Evolutionary conservation across 2,113 vertebrate species (phyloP).

Genomic region (Bufo bufo): DNA sequence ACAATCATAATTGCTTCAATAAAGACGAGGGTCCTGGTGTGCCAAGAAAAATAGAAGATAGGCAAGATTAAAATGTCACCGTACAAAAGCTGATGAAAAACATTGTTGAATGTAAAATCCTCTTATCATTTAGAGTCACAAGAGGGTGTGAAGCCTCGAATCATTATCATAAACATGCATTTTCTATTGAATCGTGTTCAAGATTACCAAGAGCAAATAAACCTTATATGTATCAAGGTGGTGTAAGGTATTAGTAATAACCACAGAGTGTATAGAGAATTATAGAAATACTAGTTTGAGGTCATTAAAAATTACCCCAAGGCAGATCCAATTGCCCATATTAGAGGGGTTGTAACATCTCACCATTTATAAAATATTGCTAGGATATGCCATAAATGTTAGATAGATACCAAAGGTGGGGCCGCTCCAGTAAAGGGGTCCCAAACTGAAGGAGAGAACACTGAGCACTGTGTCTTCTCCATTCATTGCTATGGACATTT

Average conservation of each 20-base stretch:
- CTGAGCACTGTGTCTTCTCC: too few relatives aligned
- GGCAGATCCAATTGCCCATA: too few relatives aligned
- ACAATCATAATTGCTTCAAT: constrained; percentile 74
- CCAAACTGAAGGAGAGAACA: too few relatives aligned
- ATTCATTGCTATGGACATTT: too few relatives aligned
- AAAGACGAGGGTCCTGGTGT: constrained; percentile 67
- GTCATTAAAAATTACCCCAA: not conserved
- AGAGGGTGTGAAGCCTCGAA: constrained; percentile 7
- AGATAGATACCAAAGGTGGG: too few relatives aligned
- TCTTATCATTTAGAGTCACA: constrained; percentile 16
- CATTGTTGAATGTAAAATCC: constrained; percentile 71
- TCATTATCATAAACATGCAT: not conserved
- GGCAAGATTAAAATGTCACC: constrained; percentile 74
- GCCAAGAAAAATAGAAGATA: constrained; percentile 78
- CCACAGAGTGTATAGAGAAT: not conserved
- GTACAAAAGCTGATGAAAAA: constrained; percentile 65
- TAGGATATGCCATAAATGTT: too few relatives aligned
- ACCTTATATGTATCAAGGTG: not conserved
- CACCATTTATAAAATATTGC: too few relatives aligned
- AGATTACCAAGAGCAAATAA: constrained; percentile 29
- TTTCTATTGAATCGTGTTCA: not conserved
- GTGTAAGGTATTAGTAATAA: not conserved
- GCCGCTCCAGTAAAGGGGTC: too few relatives aligned
- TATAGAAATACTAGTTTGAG: not conserved
- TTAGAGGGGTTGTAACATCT: too few relatives aligned